A percentile compares a stretch with the other conserved stretches of the same genome.
phyloP scores from a whole-genome alignment of 2,888 invertebrate species.

The Lucinisca nassula region DNA sequence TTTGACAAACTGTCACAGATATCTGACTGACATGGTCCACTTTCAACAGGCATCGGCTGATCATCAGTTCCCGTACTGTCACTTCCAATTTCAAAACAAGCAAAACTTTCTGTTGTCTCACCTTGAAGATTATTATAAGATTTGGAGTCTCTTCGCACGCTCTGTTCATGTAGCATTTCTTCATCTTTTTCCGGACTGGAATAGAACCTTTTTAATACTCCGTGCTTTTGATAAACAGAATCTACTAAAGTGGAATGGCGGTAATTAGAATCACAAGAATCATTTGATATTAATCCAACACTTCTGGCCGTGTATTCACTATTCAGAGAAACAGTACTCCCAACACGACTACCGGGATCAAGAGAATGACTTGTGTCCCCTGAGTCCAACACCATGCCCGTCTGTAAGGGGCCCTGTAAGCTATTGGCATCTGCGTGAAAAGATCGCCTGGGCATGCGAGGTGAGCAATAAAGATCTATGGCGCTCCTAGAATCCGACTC shows the following conservation, averaged over 20 bases:
- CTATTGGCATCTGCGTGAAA: conserved; percentile 47
- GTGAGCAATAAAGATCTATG: conserved; percentile 83
- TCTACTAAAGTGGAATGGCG: conserved; percentile 65
- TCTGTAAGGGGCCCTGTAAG: conserved; percentile 10
- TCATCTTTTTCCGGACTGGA: conserved; percentile 74
- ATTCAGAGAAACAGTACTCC: conserved; percentile 80
- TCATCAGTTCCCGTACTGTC: conserved; percentile 68
- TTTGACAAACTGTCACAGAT: conserved; percentile 49
- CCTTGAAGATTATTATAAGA: conserved; percentile 73
- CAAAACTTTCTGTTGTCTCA: conserved; percentile 51
- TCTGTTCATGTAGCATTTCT: conserved; percentile 37
- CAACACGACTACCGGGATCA: conserved; percentile 78
- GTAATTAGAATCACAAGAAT: conserved; percentile 74
- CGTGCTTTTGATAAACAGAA: conserved; percentile 71
- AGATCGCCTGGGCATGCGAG: conserved; percentile 77
- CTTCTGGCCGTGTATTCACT: conserved; percentile 83
- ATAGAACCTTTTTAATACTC: conserved; percentile 71
- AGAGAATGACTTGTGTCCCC: conserved; percentile 60
- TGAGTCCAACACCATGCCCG: conserved; percentile 45
- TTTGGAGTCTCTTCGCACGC: conserved; percentile 71
- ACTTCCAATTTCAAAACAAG: conserved; percentile 62
- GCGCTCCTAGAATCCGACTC: conserved; percentile 60
- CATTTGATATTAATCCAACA: conserved; percentile 83
- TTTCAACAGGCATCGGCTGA: conserved; percentile 41
- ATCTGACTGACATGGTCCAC: conserved; percentile 54